Evolutionary conservation across 2,888 invertebrate genomes (phyloP).

Genomic region (Boloria euphrosyne): DNA sequence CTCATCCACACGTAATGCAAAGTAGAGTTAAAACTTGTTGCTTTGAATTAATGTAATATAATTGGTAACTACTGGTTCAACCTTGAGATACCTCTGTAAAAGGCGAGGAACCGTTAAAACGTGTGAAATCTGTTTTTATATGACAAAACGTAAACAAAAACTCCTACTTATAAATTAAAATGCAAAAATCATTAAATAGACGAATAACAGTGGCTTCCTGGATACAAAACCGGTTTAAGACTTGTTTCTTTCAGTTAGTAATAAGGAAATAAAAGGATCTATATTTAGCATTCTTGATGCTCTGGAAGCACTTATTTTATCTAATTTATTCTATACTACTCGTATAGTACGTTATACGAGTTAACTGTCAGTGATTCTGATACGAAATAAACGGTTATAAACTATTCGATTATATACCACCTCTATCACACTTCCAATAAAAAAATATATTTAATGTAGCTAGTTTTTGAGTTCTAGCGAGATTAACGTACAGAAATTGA

Average conservation of each 20-base stretch:
- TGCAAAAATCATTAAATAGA: slow-evolving; percentile 19
- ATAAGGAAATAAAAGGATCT: slow-evolving; percentile 22
- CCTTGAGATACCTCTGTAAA: slow-evolving; percentile 27
- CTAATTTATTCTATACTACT: background rate
- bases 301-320: background rate
- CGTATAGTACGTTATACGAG: too few species aligned
- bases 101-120: slow-evolving; percentile 31
- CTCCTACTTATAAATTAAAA: background rate
- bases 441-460: too few species aligned
- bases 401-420: too few species aligned
- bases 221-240: slow-evolving; percentile 22
- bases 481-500: too few species aligned
- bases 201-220: slow-evolving; percentile 11
- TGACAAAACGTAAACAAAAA: slow-evolving; percentile 24
- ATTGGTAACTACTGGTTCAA: slow-evolving; percentile 8
- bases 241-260: slow-evolving; percentile 13
- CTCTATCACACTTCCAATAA: too few species aligned
- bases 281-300: slow-evolving; percentile 7
- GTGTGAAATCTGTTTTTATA: slow-evolving; percentile 31
- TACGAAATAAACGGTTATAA: too few species aligned
- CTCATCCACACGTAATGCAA: too few species aligned
- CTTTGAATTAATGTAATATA: slow-evolving; percentile 7
- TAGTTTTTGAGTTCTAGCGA: too few species aligned
- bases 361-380: too few species aligned
- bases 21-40: background rate